These are phyloP conservation scores for Eufriesea mexicana DNA, from an alignment of 1,140 invertebrate species.

Conservation along the genomic window DNA sequence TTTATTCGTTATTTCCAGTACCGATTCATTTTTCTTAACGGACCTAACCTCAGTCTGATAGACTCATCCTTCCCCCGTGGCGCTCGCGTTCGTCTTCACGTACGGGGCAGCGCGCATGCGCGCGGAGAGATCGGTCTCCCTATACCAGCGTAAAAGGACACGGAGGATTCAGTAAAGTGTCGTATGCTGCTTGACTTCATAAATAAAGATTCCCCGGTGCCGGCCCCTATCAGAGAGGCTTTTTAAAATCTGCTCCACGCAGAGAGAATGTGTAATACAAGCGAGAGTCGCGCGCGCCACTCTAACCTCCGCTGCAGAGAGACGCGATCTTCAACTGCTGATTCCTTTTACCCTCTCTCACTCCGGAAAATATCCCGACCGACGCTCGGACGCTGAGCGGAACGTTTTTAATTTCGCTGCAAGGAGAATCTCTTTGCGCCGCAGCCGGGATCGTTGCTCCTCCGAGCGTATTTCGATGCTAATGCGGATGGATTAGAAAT, in stretches of 20 bases:
- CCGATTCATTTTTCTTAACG: not conserved
- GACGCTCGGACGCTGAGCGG: not conserved
- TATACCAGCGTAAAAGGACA: constrained; percentile 47
- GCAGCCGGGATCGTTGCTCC: not conserved
- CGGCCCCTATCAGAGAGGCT: constrained; percentile 56
- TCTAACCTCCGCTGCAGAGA: not conserved
- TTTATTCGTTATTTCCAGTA: not conserved
- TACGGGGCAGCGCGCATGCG: not conserved
- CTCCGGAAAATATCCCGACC: not conserved
- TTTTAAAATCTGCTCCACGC: constrained; percentile 61
- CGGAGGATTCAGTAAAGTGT: constrained; percentile 55
- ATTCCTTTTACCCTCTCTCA: constrained; percentile 32
- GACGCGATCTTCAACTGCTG: constrained; percentile 26
- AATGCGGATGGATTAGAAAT: not conserved
- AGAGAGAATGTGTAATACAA: constrained; percentile 64
- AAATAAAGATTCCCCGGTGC: constrained; percentile 65
- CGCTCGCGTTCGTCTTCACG: not conserved
- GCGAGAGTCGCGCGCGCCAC: constrained; percentile 8
- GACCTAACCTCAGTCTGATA: not conserved
- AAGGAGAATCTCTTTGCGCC: not conserved
- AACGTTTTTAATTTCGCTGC: constrained; percentile 26
- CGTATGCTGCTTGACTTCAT: constrained; percentile 61
- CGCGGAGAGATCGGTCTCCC: not conserved
- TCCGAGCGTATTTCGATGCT: not conserved
- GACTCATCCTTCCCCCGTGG: constrained; percentile 2